Conservation (phyloP, 2,113 vertebrate genomes). For the Microtus ochrogaster region DNA sequence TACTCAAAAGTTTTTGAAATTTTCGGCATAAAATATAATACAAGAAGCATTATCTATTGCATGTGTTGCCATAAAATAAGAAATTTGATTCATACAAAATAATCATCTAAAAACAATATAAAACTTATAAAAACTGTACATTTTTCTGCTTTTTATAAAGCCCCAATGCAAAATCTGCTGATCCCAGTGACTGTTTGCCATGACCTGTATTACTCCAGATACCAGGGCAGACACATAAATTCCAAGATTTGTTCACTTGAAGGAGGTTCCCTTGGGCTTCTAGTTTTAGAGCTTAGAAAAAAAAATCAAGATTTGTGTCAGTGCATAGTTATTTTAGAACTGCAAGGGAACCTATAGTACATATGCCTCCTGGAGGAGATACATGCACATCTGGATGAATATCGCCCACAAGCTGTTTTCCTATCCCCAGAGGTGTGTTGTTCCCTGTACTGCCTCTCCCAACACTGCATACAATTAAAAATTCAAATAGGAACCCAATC, state of each 20-base stretch:
- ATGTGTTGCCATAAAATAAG: background rate
- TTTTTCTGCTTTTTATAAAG: background rate
- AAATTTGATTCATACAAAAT: slow-evolving; percentile 2
- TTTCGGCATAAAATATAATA: slow-evolving; percentile 7
- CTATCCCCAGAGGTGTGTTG: background rate
- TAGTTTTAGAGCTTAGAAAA: too few species aligned
- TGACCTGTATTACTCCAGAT: background rate
- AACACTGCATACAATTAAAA: background rate
- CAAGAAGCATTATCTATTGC: background rate
- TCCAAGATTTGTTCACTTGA: background rate
- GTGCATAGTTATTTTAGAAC: background rate
- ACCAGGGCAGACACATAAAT: background rate
- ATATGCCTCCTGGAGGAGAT: background rate
- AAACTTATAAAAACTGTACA: background rate
- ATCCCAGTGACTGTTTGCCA: background rate
- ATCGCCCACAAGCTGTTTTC: background rate
- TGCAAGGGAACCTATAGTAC: background rate
- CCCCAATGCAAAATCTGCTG: background rate
- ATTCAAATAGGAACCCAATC: background rate
- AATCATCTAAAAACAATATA: background rate
- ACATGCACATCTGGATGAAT: background rate
- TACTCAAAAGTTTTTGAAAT: background rate
- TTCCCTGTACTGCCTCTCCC: background rate
- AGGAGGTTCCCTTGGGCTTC: too few species aligned
- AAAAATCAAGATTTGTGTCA: background rate